phyloP scores from a whole-genome alignment of 2,797 vertebrate genomes.

The Crenichthys baileyi region DNA sequence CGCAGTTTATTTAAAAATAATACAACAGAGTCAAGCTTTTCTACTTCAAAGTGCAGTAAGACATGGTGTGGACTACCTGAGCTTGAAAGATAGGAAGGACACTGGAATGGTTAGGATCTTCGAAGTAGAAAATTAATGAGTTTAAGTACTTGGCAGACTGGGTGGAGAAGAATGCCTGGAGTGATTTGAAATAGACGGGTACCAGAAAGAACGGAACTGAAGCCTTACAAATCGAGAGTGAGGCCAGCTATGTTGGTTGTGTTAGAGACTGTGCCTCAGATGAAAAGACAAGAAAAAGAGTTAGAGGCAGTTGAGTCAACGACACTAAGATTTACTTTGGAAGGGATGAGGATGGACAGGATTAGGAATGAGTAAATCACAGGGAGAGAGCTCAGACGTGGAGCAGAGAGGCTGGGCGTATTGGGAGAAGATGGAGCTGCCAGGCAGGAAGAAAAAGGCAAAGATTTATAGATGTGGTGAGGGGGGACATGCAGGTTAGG shows the following conservation, averaged over 20 bases:
- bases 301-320: constrained; percentile 12
- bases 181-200: background rate
- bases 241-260: background rate
- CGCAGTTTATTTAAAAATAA: background rate
- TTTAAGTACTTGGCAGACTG: constrained; percentile 8
- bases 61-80: background rate
- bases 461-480: constrained; percentile 16
- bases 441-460: constrained; percentile 5
- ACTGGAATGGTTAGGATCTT: background rate
- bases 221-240: constrained; percentile 2
- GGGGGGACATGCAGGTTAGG: constrained; percentile 3
- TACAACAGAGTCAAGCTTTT: background rate
- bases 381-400: background rate
- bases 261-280: constrained; percentile 2
- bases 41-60: background rate
- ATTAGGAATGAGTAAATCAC: constrained; percentile 14
- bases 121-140: background rate
- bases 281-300: constrained; percentile 19
- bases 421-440: constrained; percentile 14
- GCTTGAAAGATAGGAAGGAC: background rate
- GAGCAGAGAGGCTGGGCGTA: constrained; percentile 1
- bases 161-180: background rate
- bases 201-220: background rate
- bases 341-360: constrained; percentile 23
- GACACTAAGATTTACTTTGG: constrained; percentile 21